Percentiles rank a stretch among this genome's conserved stretches.
Evolutionary conservation across 2,888 invertebrate genomes (phyloP).

Genomic region (Meta bourneti): DNA sequence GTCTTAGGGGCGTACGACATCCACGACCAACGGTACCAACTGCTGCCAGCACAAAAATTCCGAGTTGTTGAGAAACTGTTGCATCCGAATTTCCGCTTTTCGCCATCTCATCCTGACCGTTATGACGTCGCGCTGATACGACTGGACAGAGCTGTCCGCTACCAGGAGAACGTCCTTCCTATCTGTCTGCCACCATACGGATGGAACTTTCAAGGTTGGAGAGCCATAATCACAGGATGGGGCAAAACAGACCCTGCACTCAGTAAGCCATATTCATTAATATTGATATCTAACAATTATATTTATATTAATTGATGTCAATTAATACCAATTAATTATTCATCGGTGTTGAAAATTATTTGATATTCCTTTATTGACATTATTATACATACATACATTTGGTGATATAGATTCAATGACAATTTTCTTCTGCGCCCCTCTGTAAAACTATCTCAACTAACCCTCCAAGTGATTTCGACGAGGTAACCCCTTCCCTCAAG

Average conservation of each 20-base stretch:
- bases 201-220: slow-evolving; percentile 82
- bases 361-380: too few relatives aligned
- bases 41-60: slow-evolving; percentile 86
- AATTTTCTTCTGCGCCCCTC: too few relatives aligned
- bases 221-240: slow-evolving; percentile 90
- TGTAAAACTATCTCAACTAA: too few relatives aligned
- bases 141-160: slow-evolving; percentile 86
- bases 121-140: slow-evolving; percentile 88
- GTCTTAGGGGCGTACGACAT: slow-evolving; percentile 91
- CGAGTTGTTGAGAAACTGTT: slow-evolving; percentile 88
- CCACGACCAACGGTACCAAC: slow-evolving; percentile 85
- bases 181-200: slow-evolving; percentile 87
- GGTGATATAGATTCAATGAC: too few relatives aligned
- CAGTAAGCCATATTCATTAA: slow-evolving; percentile 79
- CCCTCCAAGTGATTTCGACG: too few relatives aligned
- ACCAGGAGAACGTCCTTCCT: slow-evolving; percentile 87
- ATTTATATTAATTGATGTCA: too few relatives aligned
- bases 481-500: too few relatives aligned
- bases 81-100: slow-evolving; percentile 90
- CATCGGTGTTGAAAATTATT: too few relatives aligned
- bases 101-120: slow-evolving; percentile 88
- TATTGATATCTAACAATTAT: too few relatives aligned
- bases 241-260: slow-evolving; percentile 87
- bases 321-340: too few relatives aligned
- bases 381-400: too few relatives aligned